Evolutionary conservation across 92 coral and sea anemone species (phyloP).

Genomic region (Pocillopora meandrina): DNA sequence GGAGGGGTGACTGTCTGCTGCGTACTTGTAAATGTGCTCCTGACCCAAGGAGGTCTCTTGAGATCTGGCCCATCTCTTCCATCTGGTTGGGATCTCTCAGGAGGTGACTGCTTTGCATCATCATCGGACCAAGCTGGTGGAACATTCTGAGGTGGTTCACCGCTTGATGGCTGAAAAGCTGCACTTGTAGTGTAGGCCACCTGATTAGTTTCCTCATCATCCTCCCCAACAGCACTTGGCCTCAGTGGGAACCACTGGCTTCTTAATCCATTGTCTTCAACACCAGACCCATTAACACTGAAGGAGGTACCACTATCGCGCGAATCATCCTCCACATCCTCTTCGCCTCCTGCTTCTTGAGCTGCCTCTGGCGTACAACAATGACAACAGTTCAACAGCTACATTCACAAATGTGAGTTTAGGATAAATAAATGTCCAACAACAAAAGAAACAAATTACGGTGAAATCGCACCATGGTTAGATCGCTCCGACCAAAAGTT

Average conservation of each 20-base stretch:
- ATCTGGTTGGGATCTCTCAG: conserved; percentile 95
- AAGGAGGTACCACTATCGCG: conserved; percentile 46
- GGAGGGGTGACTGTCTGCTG: conserved; percentile 24
- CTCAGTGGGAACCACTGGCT: conserved; percentile 55
- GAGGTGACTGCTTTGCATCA: conserved; percentile 69
- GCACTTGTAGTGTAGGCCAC: not conserved
- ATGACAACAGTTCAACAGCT: not conserved
- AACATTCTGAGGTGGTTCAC: conserved; percentile 6
- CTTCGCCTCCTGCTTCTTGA: not conserved
- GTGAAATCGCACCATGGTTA: too few relatives aligned
- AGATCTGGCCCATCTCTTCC: conserved; percentile 95
- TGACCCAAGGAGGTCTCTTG: conserved; percentile 60
- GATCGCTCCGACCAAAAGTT: too few relatives aligned
- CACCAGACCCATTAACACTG: conserved; percentile 26
- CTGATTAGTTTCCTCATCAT: conserved; percentile 32
- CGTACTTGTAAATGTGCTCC: conserved; percentile 12
- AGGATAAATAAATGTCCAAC: too few relatives aligned
- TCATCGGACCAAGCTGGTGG: conserved; percentile 33
- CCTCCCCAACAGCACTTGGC: conserved; percentile 50
- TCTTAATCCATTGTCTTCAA: conserved; percentile 16
- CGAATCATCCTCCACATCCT: conserved; percentile 20
- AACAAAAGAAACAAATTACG: too few relatives aligned
- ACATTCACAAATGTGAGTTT: too few relatives aligned
- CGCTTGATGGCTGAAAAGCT: not conserved
- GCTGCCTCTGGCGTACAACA: not conserved